Base-by-base conservation (phyloP, 2,888 invertebrate species). In the Xanthorhoe designata region DNA sequence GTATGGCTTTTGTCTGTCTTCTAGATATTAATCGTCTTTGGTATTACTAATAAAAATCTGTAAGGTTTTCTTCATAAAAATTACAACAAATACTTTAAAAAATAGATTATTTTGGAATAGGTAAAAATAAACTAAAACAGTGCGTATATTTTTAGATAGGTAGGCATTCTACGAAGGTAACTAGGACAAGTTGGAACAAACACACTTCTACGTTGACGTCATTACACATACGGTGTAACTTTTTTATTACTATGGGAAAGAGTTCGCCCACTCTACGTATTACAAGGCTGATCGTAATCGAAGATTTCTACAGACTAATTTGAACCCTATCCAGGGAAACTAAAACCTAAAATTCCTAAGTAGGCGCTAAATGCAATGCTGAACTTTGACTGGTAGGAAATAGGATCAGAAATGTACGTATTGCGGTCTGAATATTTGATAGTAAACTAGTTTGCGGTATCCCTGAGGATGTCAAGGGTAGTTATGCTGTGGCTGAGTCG, bases 381-480 rank as follows among this genome's bases (percentile, higher is more conserved):
- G 7, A 56, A 53, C 51, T 57, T 58, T 56, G 64, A 65, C 55
- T 32, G 17, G 17, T 47, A 17, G 32, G 56, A 47, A 66, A 61
- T 61, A 66, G 52, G 42, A 66, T 38, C 53, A 53, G 47, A 49
- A 50, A 57, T 32, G 38, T 49, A 61, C 38, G 50, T 45, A 35
- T 42, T 52, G 64, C 47, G 45, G 64, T 53, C 35, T 64, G 64
- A 64, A 64, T 64, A 53, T 58, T 58, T 53, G 47, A 63, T 45
- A 17, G 56, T 57, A 58, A 64, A 53, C 53, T 53, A 53, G 58
- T 58, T 58, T 53, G 63, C n/a, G 64, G 58, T 42, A 2, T 56
- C 62, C 56, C 61, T 38, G 54, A 49, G 49, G 54, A 61, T 55
- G 61, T 55, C 49, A 49, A 38, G 47, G 54, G 35, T 61, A 58